Percentiles rank a stretch among this genome's conserved stretches.
Conservation (phyloP, 2,113 vertebrate genomes). For the Odontophorus gujanensis region DNA sequence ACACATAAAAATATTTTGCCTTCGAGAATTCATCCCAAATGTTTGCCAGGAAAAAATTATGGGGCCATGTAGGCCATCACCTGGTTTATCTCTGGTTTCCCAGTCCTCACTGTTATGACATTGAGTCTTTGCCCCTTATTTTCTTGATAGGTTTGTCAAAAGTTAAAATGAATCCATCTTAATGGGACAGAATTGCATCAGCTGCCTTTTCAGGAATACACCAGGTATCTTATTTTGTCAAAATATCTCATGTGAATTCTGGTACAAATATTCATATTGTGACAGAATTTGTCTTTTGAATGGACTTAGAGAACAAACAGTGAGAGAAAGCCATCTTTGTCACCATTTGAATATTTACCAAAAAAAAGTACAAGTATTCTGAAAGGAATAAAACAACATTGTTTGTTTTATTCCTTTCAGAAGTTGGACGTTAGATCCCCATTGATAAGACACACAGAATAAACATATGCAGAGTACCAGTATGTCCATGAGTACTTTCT, state of each 20-base stretch:
- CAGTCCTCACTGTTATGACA: not conserved
- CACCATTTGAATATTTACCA: not conserved
- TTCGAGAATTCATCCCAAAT: conserved; percentile 7
- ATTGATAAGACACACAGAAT: not conserved
- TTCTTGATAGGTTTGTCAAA: not conserved
- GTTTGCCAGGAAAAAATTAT: not conserved
- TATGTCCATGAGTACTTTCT: not conserved
- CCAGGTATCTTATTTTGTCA: not conserved
- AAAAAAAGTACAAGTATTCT: not conserved
- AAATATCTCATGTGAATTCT: not conserved
- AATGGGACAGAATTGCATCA: not conserved
- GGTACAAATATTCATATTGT: not conserved
- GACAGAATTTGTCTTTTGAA: not conserved
- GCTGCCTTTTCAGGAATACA: not conserved
- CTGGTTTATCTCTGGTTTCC: not conserved
- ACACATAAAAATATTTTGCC: conserved; percentile 39
- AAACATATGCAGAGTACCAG: not conserved
- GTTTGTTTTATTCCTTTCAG: not conserved
- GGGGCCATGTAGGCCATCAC: not conserved
- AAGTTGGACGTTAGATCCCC: not conserved
- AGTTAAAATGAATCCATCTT: not conserved
- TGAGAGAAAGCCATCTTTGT: not conserved
- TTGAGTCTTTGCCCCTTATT: not conserved
- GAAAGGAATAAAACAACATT: not conserved
- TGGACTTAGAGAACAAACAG: not conserved